These are phyloP conservation scores for Drosophila nigromelanica DNA, from an alignment of 1,140 invertebrate genomes.

Conservation along the genomic window DNA sequence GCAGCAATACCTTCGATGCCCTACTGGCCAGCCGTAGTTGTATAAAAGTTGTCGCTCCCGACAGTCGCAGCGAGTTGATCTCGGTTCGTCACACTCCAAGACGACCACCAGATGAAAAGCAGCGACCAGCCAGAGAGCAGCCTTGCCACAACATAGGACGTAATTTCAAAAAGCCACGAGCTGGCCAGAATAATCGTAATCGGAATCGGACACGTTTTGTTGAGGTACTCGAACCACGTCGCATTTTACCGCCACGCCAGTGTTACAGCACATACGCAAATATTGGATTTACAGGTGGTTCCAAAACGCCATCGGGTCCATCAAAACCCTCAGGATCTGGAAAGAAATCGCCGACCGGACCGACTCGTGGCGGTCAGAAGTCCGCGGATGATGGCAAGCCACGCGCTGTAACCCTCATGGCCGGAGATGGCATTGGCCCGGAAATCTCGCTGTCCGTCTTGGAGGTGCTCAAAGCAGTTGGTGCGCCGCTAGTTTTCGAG, in stretches of 20 bases:
- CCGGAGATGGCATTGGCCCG: slow-evolving; percentile 99
- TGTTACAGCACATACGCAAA: background rate
- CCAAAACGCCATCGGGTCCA: background rate
- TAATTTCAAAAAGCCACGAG: background rate
- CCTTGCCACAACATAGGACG: background rate
- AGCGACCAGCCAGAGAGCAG: slow-evolving; percentile 11
- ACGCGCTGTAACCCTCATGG: slow-evolving; percentile 89
- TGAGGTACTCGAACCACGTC: slow-evolving; percentile 7
- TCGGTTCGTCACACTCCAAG: background rate
- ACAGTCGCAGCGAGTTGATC: background rate
- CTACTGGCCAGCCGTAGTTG: background rate
- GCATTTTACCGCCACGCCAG: slow-evolving; percentile 30
- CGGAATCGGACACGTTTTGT: background rate
- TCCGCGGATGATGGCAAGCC: background rate
- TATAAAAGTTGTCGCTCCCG: no score
- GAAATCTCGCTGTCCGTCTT: slow-evolving; percentile 99
- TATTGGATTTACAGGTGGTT: no score
- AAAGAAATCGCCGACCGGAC: background rate
- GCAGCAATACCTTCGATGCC: background rate
- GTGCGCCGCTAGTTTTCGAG: slow-evolving; percentile 99
- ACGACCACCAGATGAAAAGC: background rate
- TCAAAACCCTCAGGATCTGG: background rate
- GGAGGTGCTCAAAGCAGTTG: slow-evolving; percentile 96
- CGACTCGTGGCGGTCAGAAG: no score
- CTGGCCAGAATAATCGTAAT: background rate